Base-by-base conservation (phyloP, 1,140 invertebrate genomes). In the Drosophila suzukii region DNA sequence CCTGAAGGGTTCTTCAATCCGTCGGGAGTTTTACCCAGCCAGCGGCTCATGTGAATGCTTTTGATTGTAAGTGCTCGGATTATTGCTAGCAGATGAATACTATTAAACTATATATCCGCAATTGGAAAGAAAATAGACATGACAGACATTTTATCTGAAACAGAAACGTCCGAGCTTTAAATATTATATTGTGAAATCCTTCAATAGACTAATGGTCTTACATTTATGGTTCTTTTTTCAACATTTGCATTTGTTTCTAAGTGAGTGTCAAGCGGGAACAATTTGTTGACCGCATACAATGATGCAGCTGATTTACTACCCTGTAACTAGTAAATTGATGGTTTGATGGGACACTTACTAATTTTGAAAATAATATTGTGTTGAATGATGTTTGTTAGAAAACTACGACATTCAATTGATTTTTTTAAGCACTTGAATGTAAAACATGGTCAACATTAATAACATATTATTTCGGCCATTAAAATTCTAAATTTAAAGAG, bases 21-120 rank as follows among this genome's bases (percentile, higher is more conserved):
- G 39, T 36, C 59, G 10, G 32, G 27, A 50, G 15, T 66, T 58
- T 13, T 49, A 15, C 65, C 38, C 47, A 27, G 32, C 36, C 60
- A 43, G 65, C 12, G 60, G 60, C 60, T 51, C 49, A 65, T 57
- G 67, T 72, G 68, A 50, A 72, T 71, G 27, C n/a, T 20, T 71
- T 72, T 58, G 44, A 57, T 70, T 71, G 68, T 72, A 72, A 72
- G 68, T 71, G 66, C 12, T 50, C 50, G 27, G 34, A 10, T 10
- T 20, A 49, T 34, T 54, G 49, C 50, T 46, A 61, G 17, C n/a
- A 56, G n/a, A 38, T 30, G 13, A 53, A 53, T 39, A 44, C 59
- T 6, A 57, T 70, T 55, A 3, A 56, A 56, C 56, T 34, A 32
- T 17, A 38, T 41, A 49, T 39, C 44, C 24, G 34, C 12, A 10